Evolutionary conservation across 2,113 vertebrate genomes (phyloP).

Genomic region (Phylloscopus trochiloides): DNA sequence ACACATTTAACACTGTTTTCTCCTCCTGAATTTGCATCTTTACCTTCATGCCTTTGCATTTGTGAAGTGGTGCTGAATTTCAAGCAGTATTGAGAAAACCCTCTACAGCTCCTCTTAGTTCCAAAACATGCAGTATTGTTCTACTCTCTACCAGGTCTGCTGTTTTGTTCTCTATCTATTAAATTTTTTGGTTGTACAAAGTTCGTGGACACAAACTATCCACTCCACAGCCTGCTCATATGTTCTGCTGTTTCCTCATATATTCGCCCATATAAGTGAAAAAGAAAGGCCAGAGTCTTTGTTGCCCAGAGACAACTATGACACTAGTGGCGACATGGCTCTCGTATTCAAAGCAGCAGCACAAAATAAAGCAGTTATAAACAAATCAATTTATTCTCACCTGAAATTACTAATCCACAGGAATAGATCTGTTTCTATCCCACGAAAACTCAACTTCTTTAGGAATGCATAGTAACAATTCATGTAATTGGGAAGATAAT

Average conservation of each 20-base stretch:
- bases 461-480: not conserved
- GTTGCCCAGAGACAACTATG: fast-evolving
- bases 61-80: not conserved
- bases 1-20: not conserved
- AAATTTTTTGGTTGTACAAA: not conserved
- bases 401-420: not conserved
- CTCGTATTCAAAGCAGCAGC: not conserved
- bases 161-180: not conserved
- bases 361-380: not conserved
- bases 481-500: not conserved
- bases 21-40: not conserved
- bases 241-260: not conserved
- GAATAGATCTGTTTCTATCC: not conserved
- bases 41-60: not conserved
- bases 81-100: not conserved
- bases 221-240: not conserved
- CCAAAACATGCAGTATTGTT: not conserved
- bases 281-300: not conserved
- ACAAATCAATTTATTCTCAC: not conserved
- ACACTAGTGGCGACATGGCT: fast-evolving
- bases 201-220: not conserved
- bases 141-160: not conserved
- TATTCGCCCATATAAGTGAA: not conserved
- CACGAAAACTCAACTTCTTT: not conserved
- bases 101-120: not conserved